Base-by-base conservation (phyloP, 2,113 vertebrate species). In the Mustela nigripes region DNA sequence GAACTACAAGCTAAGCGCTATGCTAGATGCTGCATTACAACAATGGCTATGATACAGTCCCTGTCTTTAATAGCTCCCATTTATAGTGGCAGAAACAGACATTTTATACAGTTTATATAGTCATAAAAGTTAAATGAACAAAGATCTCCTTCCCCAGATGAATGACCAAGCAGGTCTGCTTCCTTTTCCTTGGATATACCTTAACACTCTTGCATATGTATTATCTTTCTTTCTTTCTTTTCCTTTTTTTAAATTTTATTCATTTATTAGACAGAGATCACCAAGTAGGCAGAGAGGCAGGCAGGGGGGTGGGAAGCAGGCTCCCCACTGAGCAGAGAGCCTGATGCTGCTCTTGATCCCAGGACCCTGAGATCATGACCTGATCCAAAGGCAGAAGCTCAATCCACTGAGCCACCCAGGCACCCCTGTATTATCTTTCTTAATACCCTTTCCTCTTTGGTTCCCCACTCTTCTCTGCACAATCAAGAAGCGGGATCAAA, bases 111-210 rank as follows among this genome's bases (percentile, higher is more conserved):
- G 50, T 82, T 79, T 39, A 16, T n/a, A 19, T 76, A 73, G 39
- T 86, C 48, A 78, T 81, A 48, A 90, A 89, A 88, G n/a, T 24
- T 71, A 26, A 2, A 15, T 9, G 28, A 78, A 56, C 48, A 92
- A 58, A 69, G 53, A 31, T 45, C 80, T 89, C 62, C 60, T 94
- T 96, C 60, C 65, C 74, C 50, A 79, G 91, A 92, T 31, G 18
- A 74, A 39, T 53, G 28, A 48, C 53, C 56, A 93, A 81, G 53
- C 69, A 96, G 76, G 45, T 21, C 26, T 73, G 50, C 62, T 91
- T 94, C 60, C 85, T 86, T 45, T 90, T 53, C 58, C 60, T n/a
- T 48, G 24, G 26, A 42, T 65, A 86, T 50, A 71, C 26, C 53
- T 86, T 28, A 65, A 11, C 69, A 58, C 48, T 69, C 56, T 74